Percentiles rank a stretch among this genome's conserved stretches.
Conservation (phyloP, 2,888 invertebrate species). For the Troides aeacus region DNA sequence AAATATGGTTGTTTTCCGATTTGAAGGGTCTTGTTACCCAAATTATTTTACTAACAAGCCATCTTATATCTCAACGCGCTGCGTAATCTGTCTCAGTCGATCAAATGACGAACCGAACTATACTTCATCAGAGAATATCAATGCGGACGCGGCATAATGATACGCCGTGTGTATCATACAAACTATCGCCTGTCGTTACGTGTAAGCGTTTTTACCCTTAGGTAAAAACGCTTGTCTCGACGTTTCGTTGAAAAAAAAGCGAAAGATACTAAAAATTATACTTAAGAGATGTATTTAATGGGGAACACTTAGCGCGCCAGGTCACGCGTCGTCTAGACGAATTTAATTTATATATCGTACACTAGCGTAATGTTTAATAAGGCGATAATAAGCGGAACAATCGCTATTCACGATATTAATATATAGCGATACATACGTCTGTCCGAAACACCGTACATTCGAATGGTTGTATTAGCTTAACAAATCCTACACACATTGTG, state of each 20-base stretch:
- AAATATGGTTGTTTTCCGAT: no score
- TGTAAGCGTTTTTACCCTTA: no score
- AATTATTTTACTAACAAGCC: no score
- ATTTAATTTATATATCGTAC: slow-evolving; percentile 24
- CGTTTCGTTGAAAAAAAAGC: neutral
- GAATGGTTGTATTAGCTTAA: slow-evolving; percentile 43
- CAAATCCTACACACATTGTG: slow-evolving; percentile 42
- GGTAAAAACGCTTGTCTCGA: no score
- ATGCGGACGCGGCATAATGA: no score
- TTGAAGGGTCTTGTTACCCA: no score
- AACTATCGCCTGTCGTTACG: no score
- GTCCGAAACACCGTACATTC: slow-evolving; percentile 37
- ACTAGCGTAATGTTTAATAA: slow-evolving; percentile 24
- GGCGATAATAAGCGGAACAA: slow-evolving; percentile 28
- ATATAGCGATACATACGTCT: slow-evolving; percentile 24
- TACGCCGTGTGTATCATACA: no score
- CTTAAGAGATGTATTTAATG: neutral
- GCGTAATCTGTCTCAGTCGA: no score
- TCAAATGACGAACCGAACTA: no score
- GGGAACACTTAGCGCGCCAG: neutral
- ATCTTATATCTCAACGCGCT: no score
- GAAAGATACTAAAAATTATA: neutral
- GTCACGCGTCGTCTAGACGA: slow-evolving; percentile 28
- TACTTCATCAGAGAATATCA: no score
- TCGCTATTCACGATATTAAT: slow-evolving; percentile 24